Base-by-base conservation (phyloP, 2,888 invertebrate genomes). In the Corbicula japonica region DNA sequence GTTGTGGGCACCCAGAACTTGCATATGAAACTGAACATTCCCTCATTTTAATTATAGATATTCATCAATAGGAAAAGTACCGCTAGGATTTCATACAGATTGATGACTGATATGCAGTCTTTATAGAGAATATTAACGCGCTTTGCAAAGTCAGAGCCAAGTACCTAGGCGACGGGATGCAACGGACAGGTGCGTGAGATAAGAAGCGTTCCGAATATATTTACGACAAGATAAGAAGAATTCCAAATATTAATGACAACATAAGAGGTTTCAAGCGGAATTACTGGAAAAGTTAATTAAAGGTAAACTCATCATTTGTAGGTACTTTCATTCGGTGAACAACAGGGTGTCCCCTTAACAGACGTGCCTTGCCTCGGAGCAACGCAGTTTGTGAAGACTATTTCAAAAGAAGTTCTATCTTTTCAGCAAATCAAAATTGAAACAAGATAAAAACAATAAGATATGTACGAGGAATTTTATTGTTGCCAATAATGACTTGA, bases 171-270 rank as follows among this genome's bases (percentile, higher is more conserved):
- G 35, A 28, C 62, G 63, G 72, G 61, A 61, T 38, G 66, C 66
- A 38, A n/a, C 23, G 77, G 77, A 72, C 77, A 77, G 77, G 77
- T 77, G 77, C 68, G 72, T 41, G 56, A 66, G 77, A 77, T 77
- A 72, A 68, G 71, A 72, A 58, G 44, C 41, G 50, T 34, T 66
- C 66, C 48, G 62, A 72, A 77, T 62, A 58, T 72, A 65, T 68
- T 68, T 56, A 54, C 58, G 68, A 68, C 68, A 56, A 68, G 68
- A 68, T 68, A 54, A 68, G 68, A 68, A 28, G 68, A 46, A 54
- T 32, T 56, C 54, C 68, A 46, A 68, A 68, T 68, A 68, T 68
- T 68, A 68, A 68, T 68, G 68, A 32, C 56, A 41, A 44, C 30
- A 41, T 44, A 68, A 65, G 65, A 65, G 65, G 52, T 38, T n/a